These are phyloP conservation scores for Coregonus clupeaformis DNA, from an alignment of 2,113 vertebrate genomes.

Conservation along the genomic window DNA sequence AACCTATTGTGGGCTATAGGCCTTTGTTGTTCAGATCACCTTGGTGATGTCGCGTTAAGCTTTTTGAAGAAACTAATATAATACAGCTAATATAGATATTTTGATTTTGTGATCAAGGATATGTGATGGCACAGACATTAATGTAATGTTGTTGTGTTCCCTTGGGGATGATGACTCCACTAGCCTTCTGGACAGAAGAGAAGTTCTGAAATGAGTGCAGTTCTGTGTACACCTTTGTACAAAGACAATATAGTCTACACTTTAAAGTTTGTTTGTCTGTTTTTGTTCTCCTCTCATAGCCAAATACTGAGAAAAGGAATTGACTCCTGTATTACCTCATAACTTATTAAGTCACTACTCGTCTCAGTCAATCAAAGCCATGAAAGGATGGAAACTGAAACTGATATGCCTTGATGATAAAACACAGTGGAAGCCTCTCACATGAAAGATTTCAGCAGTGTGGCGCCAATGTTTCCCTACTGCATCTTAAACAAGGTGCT, in stretches of 20 bases:
- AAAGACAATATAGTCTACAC: no score
- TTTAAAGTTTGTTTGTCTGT: no score
- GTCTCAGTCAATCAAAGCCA: neutral
- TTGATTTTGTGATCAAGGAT: neutral
- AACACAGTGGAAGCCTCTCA: conserved; percentile 14
- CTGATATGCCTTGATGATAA: conserved; percentile 16
- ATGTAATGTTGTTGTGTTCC: neutral
- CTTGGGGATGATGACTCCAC: neutral
- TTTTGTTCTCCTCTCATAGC: no score
- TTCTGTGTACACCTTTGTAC: no score
- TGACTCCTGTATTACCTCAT: neutral
- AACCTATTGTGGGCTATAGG: neutral
- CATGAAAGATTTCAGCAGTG: conserved; percentile 43
- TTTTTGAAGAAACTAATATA: neutral
- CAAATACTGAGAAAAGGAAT: no score
- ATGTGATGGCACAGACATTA: neutral
- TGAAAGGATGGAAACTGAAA: conserved; percentile 38
- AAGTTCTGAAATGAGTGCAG: neutral
- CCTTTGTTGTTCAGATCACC: neutral
- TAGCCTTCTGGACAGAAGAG: neutral
- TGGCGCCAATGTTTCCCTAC: conserved; percentile 43
- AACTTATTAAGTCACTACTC: neutral
- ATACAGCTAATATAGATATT: neutral
- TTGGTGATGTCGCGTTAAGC: no score
- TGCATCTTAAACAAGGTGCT: conserved; percentile 8